Base-by-base conservation (phyloP, 2,113 vertebrate genomes). In the Genyomyrus donnyi region DNA sequence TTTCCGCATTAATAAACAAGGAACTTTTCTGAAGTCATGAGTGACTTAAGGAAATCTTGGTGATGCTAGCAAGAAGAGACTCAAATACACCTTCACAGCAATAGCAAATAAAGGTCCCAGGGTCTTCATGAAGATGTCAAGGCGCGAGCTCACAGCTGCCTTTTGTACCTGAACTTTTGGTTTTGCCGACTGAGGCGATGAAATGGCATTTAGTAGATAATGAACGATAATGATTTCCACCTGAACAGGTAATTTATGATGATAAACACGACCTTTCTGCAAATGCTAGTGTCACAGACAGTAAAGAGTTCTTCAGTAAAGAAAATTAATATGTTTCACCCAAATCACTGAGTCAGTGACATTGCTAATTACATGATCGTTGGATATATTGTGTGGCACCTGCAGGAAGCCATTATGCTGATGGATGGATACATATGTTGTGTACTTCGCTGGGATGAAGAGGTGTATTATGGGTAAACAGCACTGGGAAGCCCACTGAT, bases 121-220 rank as follows among this genome's bases (percentile, higher is more conserved):
- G 10, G 74, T 42, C 35, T 1, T 7, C 31, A 2, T 87, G 13
- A 87, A 53, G n/a, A 42, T 35, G 48, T 35, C 50, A 87, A 2
- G 15, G 24, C 13, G 13, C 0, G 1, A 52, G 50, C 13, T 53
- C 48, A 19, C 24, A 53, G 24, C 27, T 8, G 13, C 49, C 50
- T 21, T 39, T 19, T 53, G n/a, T 19, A 53, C 50, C 85, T 87
- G 49, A 53, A 53, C 50, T 56, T 87, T 35, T 39, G 27, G 15
- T 53, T 87, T 87, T 87, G 24, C 85, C 15, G 31, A 53, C 39
- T 50, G 42, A 27, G 49, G 45, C 49, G 27, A 52, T 87, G 27
- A 87, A 52, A 35, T 87, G 49, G 49, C 85, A n/a, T 87, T 87
- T 87, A 39, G 39, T n/a, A 86, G 84, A 87, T 53, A 53, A 53